These are phyloP conservation scores for Siniperca obscura DNA, from an alignment of 2,797 vertebrate species.

Conservation along the genomic window DNA sequence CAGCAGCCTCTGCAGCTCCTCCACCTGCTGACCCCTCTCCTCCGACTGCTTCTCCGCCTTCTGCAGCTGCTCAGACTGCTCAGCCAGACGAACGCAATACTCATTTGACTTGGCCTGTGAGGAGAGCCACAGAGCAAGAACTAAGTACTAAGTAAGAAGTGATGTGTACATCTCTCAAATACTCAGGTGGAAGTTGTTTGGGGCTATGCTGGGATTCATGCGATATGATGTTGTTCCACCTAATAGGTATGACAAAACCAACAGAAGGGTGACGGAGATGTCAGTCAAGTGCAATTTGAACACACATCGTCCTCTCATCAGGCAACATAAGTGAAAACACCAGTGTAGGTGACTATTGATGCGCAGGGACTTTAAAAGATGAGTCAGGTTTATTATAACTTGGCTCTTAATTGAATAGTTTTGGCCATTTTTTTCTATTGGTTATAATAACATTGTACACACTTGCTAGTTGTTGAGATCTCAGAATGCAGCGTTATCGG, in stretches of 20 bases:
- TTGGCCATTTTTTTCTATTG: background rate
- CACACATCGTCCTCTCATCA: background rate
- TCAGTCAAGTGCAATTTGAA: background rate
- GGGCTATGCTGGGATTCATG: background rate
- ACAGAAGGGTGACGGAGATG: background rate
- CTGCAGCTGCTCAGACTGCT: constrained; percentile 77
- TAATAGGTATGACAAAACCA: background rate
- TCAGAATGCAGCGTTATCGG: background rate
- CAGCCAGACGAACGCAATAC: constrained; percentile 77
- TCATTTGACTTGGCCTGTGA: constrained; percentile 75
- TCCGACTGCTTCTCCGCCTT: constrained; percentile 73
- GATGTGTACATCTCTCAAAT: background rate
- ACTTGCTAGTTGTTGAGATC: background rate
- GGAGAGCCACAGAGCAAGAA: constrained; percentile 6
- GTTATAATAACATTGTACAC: background rate
- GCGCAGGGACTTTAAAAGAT: background rate
- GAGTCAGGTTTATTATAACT: background rate
- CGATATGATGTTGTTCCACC: background rate
- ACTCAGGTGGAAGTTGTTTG: background rate
- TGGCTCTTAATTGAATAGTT: background rate
- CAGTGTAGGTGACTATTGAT: background rate
- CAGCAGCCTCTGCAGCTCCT: constrained; percentile 88
- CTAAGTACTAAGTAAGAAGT: background rate
- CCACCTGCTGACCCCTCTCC: constrained; percentile 78
- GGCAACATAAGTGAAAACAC: background rate